phyloP scores from a whole-genome alignment of 2,888 invertebrate genomes.

The Aphidoletes aphidimyza region DNA sequence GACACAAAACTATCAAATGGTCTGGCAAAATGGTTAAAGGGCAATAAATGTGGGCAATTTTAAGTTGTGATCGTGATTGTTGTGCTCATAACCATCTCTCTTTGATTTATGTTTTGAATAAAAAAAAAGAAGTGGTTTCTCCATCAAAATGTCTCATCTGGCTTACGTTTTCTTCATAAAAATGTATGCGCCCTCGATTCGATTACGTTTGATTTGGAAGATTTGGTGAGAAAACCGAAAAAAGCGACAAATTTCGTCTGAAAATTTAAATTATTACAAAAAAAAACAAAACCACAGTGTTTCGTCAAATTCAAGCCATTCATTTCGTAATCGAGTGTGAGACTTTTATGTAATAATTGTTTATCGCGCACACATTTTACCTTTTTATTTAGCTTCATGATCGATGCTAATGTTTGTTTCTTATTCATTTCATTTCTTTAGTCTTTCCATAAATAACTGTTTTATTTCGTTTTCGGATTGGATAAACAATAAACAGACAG shows the following conservation, averaged over 20 bases:
- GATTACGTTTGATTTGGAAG: background rate
- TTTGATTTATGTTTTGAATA: too few relatives aligned
- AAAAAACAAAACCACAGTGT: background rate
- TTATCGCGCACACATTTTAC: background rate
- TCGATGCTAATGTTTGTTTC: constrained; percentile 1
- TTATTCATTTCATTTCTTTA: background rate
- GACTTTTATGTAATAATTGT: constrained; percentile 4
- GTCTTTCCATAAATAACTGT: background rate
- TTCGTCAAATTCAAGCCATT: too few relatives aligned
- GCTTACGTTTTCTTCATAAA: background rate
- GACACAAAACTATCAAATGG: too few relatives aligned
- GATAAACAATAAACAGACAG: background rate
- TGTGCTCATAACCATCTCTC: too few relatives aligned
- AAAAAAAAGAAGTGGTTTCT: too few relatives aligned
- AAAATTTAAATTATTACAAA: constrained; percentile 21
- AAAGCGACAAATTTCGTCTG: background rate
- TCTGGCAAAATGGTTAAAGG: too few relatives aligned
- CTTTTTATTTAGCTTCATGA: background rate
- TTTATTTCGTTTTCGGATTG: too few relatives aligned
- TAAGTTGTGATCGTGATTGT: too few relatives aligned
- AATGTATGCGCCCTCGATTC: background rate
- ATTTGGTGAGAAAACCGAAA: background rate
- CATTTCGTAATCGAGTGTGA: background rate
- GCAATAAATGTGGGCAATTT: too few relatives aligned
- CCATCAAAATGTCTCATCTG: too few relatives aligned